Evolutionary conservation across 2,797 vertebrate species (phyloP), one percentile per base, ranked within the genome.

Genomic region (Phrynocephalus vlangalii): DNA sequence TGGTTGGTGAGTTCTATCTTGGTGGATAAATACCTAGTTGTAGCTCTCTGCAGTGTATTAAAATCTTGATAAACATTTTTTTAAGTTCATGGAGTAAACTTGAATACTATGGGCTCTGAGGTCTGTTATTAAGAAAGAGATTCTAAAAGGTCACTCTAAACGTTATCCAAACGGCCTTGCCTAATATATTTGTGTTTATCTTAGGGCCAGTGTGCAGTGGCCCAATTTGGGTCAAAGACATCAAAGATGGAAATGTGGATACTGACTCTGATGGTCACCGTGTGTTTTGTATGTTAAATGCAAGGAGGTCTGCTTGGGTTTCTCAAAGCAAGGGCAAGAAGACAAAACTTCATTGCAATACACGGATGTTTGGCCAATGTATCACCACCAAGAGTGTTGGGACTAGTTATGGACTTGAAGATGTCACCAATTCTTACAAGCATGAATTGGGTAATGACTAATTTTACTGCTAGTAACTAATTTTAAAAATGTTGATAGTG

Each of bases 201-300:
- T 84, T 89, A 96, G 95, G 94, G 85, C 89, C 89, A 89, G 11
- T 93, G 86, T 95, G 92, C 89, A 94, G 92, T 0, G 95, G 95
- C 56, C 95, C 95, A 68, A 94, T 94, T 0, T 95, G 91, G 93
- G 93, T 96, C 91, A 93, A 94, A 92, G 95, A 94, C 87, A 93
- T 95, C 89, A 94, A 89, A 89, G 94, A 95, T 91, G 94, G 94
- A 30, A 93, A 95, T 38, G 86, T 96, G 87, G 95, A 96, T 87
- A 91, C 92, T 71, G 94, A 96, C 81, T 95, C 94, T n/a, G 94
- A 95, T 38, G 93, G 95, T 3, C 91, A 92, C 70, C 93, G 93
- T 30, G 89, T 95, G 81, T 94, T 95, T 91, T 94, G 93, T 89
- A 91, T 93, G 50, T 71, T 95, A 76, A 96, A 95, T 84, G 91